A percentile compares a stretch with the other conserved stretches of the same genome.
phyloP scores from a whole-genome alignment of 2,888 invertebrate genomes.

The Himalopsyche anomala region DNA sequence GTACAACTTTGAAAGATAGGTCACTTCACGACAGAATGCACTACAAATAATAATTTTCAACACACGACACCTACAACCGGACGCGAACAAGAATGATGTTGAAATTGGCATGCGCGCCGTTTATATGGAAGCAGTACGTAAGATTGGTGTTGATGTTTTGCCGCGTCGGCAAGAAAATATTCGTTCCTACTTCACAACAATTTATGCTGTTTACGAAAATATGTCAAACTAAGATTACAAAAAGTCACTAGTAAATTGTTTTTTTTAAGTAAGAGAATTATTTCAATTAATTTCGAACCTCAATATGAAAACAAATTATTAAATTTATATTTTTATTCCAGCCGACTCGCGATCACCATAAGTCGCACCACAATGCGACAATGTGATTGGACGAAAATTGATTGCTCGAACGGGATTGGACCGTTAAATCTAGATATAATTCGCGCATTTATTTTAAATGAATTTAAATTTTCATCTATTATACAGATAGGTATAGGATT shows the following conservation, averaged over 20 bases:
- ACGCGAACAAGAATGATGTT: conserved; percentile 56
- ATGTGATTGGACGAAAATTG: conserved; percentile 70
- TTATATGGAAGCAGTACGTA: conserved; percentile 56
- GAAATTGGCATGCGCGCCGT: conserved; percentile 56
- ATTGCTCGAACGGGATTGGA: conserved; percentile 52
- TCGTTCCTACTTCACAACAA: not conserved
- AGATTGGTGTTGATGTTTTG: conserved; percentile 53
- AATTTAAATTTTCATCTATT: conserved; percentile 12
- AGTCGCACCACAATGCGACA: conserved; percentile 75
- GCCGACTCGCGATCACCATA: conserved; percentile 68
- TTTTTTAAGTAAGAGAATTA: too few species aligned
- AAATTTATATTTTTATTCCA: conserved; percentile 35
- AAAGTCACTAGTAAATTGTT: too few species aligned
- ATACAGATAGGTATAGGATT: not conserved
- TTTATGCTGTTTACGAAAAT: too few species aligned
- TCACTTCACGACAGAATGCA: conserved; percentile 62
- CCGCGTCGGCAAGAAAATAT: conserved; percentile 43
- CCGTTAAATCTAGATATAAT: not conserved
- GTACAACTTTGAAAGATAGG: conserved; percentile 54
- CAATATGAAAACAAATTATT: not conserved
- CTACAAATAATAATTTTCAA: conserved; percentile 47
- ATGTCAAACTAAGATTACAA: too few species aligned
- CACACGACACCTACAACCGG: conserved; percentile 49
- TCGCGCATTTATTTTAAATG: conserved; percentile 56
- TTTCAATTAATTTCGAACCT: too few species aligned